These are phyloP conservation scores for Tadarida brasiliensis DNA, from an alignment of 2,797 vertebrate species.

Conservation along the genomic window DNA sequence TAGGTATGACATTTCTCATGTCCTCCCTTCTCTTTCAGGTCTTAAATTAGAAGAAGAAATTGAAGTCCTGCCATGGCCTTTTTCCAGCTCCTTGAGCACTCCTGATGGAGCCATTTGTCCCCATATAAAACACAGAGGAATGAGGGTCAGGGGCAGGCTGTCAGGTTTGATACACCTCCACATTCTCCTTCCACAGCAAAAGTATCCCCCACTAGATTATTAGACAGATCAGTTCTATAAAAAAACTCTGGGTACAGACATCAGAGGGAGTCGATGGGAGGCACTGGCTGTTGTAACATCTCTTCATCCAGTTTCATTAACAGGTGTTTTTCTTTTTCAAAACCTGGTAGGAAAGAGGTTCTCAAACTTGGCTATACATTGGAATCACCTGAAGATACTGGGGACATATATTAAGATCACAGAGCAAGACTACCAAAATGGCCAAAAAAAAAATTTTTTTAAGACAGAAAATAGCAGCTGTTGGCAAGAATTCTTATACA, in stretches of 20 bases:
- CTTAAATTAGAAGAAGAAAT: conserved; percentile 45
- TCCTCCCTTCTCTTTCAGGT: conserved; percentile 32
- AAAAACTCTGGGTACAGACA: neutral
- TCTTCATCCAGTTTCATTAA: conserved; percentile 9
- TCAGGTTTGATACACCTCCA: neutral
- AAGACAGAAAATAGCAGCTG: conserved; percentile 16
- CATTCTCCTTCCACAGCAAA: neutral
- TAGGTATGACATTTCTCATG: neutral
- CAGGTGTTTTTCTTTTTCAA: neutral
- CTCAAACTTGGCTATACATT: neutral
- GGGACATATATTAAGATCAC: neutral
- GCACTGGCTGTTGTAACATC: neutral
- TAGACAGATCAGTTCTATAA: neutral
- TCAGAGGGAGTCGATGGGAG: neutral
- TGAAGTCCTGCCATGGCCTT: neutral
- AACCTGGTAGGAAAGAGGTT: neutral
- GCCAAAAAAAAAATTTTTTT: neutral
- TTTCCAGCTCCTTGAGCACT: neutral
- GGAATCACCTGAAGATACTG: neutral
- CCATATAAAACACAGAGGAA: neutral
- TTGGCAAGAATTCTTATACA: neutral
- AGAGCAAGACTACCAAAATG: neutral
- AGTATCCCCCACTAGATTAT: neutral
- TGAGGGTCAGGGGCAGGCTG: neutral
- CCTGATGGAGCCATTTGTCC: neutral